phyloP scores from a whole-genome alignment of 1,140 invertebrate genomes.

The Prorops nasuta region DNA sequence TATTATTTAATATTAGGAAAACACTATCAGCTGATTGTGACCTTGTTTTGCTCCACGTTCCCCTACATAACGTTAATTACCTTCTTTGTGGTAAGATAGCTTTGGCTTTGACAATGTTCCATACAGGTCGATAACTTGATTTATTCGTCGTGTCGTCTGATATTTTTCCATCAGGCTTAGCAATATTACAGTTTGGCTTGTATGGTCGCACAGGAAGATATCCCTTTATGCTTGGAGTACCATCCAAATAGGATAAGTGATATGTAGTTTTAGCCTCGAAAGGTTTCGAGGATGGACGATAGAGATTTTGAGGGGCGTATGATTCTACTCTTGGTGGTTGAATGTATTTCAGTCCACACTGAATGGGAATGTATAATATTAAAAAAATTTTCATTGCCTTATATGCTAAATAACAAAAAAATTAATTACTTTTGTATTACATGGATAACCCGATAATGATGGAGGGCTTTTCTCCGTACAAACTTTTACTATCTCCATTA shows the following conservation, averaged over 20 bases:
- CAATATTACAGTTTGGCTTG: slow-evolving; percentile 40
- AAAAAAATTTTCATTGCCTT: background rate
- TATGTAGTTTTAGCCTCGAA: slow-evolving; percentile 62
- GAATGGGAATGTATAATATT: slow-evolving; percentile 4
- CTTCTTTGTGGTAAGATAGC: slow-evolving; percentile 39
- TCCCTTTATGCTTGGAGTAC: slow-evolving; percentile 32
- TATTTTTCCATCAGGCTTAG: slow-evolving; percentile 36
- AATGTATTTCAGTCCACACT: slow-evolving; percentile 55
- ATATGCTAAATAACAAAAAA: slow-evolving; percentile 1
- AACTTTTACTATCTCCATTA: slow-evolving; percentile 30
- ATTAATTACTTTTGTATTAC: slow-evolving; percentile 25
- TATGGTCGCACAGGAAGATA: slow-evolving; percentile 37
- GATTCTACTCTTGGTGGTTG: slow-evolving; percentile 60
- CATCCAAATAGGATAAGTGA: slow-evolving; percentile 57
- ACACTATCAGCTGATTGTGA: too few relatives aligned
- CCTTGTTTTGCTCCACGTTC: too few relatives aligned
- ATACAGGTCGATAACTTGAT: slow-evolving; percentile 39
- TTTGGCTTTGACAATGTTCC: slow-evolving; percentile 31
- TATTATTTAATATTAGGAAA: too few relatives aligned
- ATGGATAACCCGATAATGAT: slow-evolving; percentile 10
- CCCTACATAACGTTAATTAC: slow-evolving; percentile 26
- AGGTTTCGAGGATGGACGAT: slow-evolving; percentile 52
- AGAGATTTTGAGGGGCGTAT: slow-evolving; percentile 53
- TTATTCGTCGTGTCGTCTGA: slow-evolving; percentile 38
- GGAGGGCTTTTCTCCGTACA: slow-evolving; percentile 6